Conservation (phyloP, 2,113 vertebrate species). For the human region GRCh38 chr4:71651001-71651500, state of each 20-base stretch:
- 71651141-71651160: background rate
- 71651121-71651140: background rate
- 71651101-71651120: background rate
- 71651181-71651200: background rate
- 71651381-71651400: background rate
- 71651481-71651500: background rate
- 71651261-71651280: background rate
- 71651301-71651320: background rate
- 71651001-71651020: background rate
- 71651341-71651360: background rate
- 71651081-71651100: background rate
- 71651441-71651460: background rate
- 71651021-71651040: background rate
- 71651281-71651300: background rate
- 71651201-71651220: background rate
- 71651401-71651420: background rate
- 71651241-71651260: background rate
- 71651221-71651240: background rate
- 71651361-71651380: background rate
- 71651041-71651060: background rate
- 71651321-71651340: background rate
- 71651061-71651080: background rate
- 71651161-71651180: background rate
- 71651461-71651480: background rate
- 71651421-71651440: background rate